Evolutionary conservation across 2,797 vertebrate genomes (phyloP).

Genomic region (Platalea minor): DNA sequence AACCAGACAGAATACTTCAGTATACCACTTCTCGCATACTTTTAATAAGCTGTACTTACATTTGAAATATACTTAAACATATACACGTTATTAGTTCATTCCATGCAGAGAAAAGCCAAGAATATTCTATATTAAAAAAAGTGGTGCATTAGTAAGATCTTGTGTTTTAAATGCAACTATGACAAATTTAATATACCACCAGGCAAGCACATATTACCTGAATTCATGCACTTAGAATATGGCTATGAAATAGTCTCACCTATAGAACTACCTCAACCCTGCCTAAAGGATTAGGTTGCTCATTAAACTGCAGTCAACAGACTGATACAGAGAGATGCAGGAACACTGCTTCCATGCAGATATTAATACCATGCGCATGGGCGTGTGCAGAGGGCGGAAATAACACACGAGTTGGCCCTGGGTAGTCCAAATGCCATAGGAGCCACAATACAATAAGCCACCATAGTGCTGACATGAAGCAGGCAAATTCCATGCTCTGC

Average conservation of each 20-base stretch:
- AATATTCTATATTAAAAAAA: not conserved
- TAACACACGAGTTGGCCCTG: not conserved
- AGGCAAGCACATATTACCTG: not conserved
- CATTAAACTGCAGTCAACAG: not conserved
- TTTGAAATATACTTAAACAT: not conserved
- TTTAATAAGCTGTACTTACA: not conserved
- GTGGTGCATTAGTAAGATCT: not conserved
- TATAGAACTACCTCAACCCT: not conserved
- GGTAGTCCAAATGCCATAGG: not conserved
- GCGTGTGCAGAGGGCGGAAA: not conserved
- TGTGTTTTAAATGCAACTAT: not conserved
- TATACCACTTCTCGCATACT: not conserved
- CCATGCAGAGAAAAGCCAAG: not conserved
- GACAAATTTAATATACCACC: not conserved
- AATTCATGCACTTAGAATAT: not conserved
- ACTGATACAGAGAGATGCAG: not conserved
- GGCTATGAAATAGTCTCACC: not conserved
- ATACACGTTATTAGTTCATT: not conserved
- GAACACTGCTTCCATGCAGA: not conserved
- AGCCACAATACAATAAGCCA: not conserved
- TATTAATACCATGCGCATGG: accelerated
- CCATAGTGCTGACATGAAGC: not conserved
- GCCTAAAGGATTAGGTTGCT: not conserved
- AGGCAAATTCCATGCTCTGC: not conserved
- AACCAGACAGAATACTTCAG: not conserved